Evolutionary conservation across 2,113 vertebrate genomes (phyloP), one percentile per base, ranked within the genome.

Genomic region (Caloenas nicobarica): DNA sequence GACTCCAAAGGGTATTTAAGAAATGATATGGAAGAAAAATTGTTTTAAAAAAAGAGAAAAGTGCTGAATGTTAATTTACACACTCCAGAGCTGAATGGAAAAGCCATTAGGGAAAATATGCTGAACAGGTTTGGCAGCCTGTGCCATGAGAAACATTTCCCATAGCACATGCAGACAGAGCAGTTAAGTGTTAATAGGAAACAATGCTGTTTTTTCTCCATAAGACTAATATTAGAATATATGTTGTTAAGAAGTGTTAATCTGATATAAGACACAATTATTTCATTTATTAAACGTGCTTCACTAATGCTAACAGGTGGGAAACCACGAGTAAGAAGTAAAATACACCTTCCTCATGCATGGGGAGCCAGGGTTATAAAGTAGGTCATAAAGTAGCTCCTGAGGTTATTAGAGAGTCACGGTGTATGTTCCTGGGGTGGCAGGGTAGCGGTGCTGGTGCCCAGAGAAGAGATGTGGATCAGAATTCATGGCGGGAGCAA

Each of bases 51-150:
- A 80, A 53, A 50, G 53, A 53, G 36, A 70, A n/a, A 65, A 61
- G 34, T 83, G 36, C 23, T 81, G 93, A 94, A 84, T 76, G 29
- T 66, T 91, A 65, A 93, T 89, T 92, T 96, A 36, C 34, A 58
- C 64, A 28, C 10, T 56, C 68, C 9, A 16, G 57, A 95, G 38
- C 31, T 82, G 79, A 81, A 92, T 91, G 85, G 81, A 83, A 80
- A 81, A 80, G 44, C 10, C 86, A 68, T 88, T 90, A 91, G 69
- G 76, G 85, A 93, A 88, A 69, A 91, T 46, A 38, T 2, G 48
- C 46, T 61, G 50, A 58, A 51, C 60, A 34, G 62, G 16, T 82
- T 86, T 86, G 90, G 72, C 82, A 90, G 58, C 23, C 54, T 14
- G 33, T 29, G 61, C 71, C 54, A 25, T 12, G 5, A 65, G 62